Percentiles rank a stretch among this genome's conserved stretches.
Conservation (phyloP, 2,888 invertebrate species). For the Sepiola atlantica region DNA sequence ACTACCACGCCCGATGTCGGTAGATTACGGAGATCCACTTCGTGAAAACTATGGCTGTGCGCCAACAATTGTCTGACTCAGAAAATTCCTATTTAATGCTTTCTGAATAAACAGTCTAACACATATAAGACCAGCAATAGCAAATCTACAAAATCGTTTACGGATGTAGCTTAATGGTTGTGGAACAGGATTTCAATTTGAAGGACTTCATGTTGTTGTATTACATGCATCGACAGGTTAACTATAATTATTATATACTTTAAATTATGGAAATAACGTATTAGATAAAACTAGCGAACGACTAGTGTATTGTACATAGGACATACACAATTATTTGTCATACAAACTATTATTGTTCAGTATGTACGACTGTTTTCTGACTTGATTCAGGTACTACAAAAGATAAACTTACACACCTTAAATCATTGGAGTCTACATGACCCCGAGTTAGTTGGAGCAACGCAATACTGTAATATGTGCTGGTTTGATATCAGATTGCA, state of each 20-base stretch:
- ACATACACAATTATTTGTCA: too few species aligned
- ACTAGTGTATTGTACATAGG: not conserved
- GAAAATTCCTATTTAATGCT: conserved; percentile 4
- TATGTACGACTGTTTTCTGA: too few species aligned
- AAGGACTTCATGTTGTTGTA: not conserved
- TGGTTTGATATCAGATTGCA: too few species aligned
- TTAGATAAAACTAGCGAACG: not conserved
- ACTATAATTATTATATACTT: not conserved
- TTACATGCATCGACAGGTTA: not conserved
- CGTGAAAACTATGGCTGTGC: not conserved
- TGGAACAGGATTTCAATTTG: not conserved
- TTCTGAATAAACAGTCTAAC: not conserved
- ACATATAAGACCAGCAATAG: not conserved
- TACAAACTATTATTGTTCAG: too few species aligned
- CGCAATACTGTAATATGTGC: too few species aligned
- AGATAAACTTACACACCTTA: too few species aligned
- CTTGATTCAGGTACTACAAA: too few species aligned
- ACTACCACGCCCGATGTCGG: not conserved
- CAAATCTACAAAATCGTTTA: not conserved
- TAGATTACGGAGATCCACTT: not conserved
- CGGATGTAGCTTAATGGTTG: not conserved
- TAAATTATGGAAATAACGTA: not conserved
- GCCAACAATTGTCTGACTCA: not conserved
- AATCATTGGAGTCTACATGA: too few species aligned
- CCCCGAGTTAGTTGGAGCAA: too few species aligned